Conservation (phyloP, 2,888 invertebrate genomes). For the Cataglyphis livida region DNA sequence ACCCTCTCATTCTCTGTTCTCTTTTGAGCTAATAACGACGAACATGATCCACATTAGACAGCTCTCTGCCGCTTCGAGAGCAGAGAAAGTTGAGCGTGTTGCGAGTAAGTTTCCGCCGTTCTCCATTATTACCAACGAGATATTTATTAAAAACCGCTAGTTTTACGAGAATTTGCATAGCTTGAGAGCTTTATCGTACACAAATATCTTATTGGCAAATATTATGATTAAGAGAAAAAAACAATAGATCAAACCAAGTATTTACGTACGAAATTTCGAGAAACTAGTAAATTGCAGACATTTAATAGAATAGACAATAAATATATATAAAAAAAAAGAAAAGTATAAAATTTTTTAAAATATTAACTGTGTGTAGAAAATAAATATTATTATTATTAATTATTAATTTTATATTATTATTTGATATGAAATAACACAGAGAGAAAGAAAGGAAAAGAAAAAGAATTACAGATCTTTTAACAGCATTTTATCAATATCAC, state of each 20-base stretch:
- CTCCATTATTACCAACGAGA: conserved; percentile 13
- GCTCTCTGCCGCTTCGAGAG: not conserved
- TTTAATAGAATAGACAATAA: not conserved
- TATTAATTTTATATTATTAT: not conserved
- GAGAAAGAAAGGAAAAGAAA: not conserved
- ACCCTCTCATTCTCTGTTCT: conserved; percentile 1
- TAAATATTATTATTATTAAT: not conserved
- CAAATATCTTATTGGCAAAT: conserved; percentile 9
- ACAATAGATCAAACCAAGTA: not conserved
- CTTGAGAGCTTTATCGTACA: conserved; percentile 8
- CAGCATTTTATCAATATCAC: not conserved
- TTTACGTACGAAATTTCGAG: not conserved
- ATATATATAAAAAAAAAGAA: not conserved
- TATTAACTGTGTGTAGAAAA: not conserved
- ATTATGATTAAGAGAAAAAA: not conserved
- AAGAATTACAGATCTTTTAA: not conserved
- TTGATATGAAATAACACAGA: not conserved
- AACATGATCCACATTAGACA: conserved; percentile 45
- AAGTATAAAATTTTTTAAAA: not conserved
- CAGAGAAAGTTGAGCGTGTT: conserved; percentile 9
- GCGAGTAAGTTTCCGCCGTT: conserved; percentile 17
- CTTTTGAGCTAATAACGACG: conserved; percentile 39
- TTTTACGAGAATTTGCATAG: conserved; percentile 35
- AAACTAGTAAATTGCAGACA: not conserved
- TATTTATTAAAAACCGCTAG: conserved; percentile 23